A percentile compares a stretch with the other conserved stretches of the same genome.
Evolutionary conservation across 2,888 invertebrate species (phyloP).

Genomic region (Ornithoptera alexandrae): DNA sequence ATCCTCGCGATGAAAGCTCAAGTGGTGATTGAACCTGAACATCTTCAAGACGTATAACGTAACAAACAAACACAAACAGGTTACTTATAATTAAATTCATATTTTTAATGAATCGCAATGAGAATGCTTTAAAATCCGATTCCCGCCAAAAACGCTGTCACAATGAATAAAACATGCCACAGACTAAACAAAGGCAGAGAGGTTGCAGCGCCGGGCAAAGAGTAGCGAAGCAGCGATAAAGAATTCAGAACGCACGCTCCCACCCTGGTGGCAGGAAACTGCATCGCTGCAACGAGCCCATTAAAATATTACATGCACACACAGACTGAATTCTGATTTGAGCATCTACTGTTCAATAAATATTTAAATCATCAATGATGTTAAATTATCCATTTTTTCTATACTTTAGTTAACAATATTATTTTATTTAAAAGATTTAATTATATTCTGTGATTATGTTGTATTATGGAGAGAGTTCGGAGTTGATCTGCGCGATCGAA

Average conservation of each 20-base stretch:
- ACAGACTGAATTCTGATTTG: conserved; percentile 33
- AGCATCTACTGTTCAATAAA: conserved; percentile 1
- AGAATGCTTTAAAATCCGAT: not conserved
- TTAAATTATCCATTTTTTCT: no score
- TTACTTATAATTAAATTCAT: no score
- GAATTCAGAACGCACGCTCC: conserved; percentile 28
- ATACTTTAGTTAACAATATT: no score
- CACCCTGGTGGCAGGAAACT: conserved; percentile 38
- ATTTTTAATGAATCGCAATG: no score
- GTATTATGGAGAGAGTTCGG: no score
- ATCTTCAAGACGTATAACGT: no score
- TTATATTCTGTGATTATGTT: no score
- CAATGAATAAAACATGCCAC: conserved; percentile 1
- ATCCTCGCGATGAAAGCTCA: no score
- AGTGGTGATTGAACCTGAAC: no score
- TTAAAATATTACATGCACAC: conserved; percentile 39
- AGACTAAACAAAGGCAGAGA: conserved; percentile 15
- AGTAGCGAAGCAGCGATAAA: conserved; percentile 17
- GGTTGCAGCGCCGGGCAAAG: not conserved
- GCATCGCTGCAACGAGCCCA: conserved; percentile 31
- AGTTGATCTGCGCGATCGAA: no score
- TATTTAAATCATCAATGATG: not conserved
- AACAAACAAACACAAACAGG: no score
- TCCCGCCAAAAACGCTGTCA: conserved; percentile 4
- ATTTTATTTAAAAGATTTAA: no score